phyloP scores from a whole-genome alignment of 2,113 vertebrate species.

The Chunga burmeisteri region DNA sequence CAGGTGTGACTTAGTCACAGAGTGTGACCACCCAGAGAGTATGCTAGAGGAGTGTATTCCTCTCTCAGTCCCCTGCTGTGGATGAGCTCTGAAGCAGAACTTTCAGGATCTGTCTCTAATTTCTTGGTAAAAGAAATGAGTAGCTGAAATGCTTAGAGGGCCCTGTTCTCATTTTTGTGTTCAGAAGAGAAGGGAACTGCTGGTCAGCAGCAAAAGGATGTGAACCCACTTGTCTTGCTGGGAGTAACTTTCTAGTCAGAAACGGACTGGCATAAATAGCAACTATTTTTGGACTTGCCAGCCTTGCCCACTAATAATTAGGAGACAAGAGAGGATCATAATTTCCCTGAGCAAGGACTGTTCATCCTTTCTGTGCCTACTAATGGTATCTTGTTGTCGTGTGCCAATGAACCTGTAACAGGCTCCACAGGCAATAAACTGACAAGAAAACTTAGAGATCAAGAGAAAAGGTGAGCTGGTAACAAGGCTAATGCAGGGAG shows the following conservation, averaged over 20 bases:
- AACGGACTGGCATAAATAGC: background rate
- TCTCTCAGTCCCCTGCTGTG: no score
- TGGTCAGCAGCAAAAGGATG: background rate
- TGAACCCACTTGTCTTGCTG: background rate
- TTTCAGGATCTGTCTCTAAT: fast-evolving
- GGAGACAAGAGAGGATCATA: background rate
- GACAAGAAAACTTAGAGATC: background rate
- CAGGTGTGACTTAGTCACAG: fast-evolving
- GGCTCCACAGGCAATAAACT: background rate
- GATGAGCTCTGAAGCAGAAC: background rate
- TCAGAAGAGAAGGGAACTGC: background rate
- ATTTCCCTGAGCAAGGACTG: background rate
- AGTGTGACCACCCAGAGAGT: background rate
- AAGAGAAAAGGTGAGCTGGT: background rate
- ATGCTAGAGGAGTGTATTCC: background rate
- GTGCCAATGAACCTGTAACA: no score
- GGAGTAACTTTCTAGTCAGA: background rate
- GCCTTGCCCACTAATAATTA: background rate
- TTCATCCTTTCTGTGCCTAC: background rate
- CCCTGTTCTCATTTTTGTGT: fast-evolving
- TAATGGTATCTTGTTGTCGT: background rate
- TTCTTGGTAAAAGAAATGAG: background rate
- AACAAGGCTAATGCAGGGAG: background rate
- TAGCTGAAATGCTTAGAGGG: background rate
- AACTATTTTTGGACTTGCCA: background rate